phyloP scores from a whole-genome alignment of 1,140 invertebrate genomes.

The Drosophila teissieri region DNA sequence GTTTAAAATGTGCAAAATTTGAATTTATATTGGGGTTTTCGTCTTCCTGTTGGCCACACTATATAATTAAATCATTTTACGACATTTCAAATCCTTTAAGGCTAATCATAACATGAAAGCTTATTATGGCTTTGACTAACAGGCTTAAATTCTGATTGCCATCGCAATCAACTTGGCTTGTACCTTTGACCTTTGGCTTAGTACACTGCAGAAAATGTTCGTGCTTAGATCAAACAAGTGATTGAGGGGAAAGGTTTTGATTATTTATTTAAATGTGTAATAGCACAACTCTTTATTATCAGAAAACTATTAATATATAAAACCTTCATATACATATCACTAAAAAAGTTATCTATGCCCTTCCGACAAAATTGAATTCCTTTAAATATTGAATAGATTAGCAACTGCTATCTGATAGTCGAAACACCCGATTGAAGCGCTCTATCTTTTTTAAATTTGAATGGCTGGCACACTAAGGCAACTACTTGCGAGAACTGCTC shows the following conservation, averaged over 20 bases:
- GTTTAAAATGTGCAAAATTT: slow-evolving; percentile 55
- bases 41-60: slow-evolving; percentile 18
- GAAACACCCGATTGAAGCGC: no score
- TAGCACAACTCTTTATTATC: no score
- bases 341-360: no score
- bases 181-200: not conserved
- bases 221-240: no score
- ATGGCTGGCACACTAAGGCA: not conserved
- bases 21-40: slow-evolving; percentile 75
- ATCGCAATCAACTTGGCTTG: not conserved
- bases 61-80: slow-evolving; percentile 76
- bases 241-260: no score
- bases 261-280: no score
- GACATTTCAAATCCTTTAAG: slow-evolving; percentile 46
- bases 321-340: no score
- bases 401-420: no score
- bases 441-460: not conserved
- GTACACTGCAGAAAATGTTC: not conserved
- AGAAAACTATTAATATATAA: no score
- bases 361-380: no score
- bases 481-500: not conserved
- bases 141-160: not conserved
- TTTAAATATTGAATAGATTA: no score
- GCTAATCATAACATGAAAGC: slow-evolving; percentile 27
- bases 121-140: slow-evolving; percentile 13